Base-by-base conservation (phyloP, 2,888 invertebrate species). In the Hypena proboscidalis region DNA sequence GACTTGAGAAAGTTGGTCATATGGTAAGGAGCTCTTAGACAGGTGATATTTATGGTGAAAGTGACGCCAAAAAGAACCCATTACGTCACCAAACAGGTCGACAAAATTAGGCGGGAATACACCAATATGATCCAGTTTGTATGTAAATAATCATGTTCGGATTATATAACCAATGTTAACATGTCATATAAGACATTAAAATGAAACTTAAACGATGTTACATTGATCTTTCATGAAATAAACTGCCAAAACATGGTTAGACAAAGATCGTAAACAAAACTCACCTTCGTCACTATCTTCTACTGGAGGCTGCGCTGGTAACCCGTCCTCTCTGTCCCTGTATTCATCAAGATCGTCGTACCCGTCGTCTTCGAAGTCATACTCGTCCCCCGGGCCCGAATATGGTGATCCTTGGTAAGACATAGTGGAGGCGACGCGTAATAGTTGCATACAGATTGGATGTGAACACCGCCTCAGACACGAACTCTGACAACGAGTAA, bases 281-380 rank as follows among this genome's bases (percentile, higher is more conserved):
- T 51, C 77, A 92, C 92, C 92, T 88, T 92, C 92, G 58, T 92
- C 92, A 61, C 92, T 92, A 50, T 85, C 84, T 58, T 94, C 94
- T 84, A 92, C 92, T 92, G 81, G 93, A 86, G 77, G 93, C 88
- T 77, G 93, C 89, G 70, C 75, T 58, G 74, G 88, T 77, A 72
- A 74, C 41, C 81, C 78, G 86, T 74, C 94, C 45, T 94, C 94
- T 45, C 92, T 92, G 51, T 94, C 94, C 40, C 93, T 90, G 64
- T 93, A 94, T 58, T 95, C 94, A 49, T 95, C 95, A 62, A 92
- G 68, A 67, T 94, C 94, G 61, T 95, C 94, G 68, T 93, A 94
- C 68, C 94, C 93, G 43, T 95, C 95, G 59, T 95, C 95, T 45
- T 95, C 95, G 74, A 94, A 93, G 70, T 95, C 95, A 74, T 94